Base-by-base conservation (phyloP, 2,888 invertebrate genomes). In the Catocala nupta region DNA sequence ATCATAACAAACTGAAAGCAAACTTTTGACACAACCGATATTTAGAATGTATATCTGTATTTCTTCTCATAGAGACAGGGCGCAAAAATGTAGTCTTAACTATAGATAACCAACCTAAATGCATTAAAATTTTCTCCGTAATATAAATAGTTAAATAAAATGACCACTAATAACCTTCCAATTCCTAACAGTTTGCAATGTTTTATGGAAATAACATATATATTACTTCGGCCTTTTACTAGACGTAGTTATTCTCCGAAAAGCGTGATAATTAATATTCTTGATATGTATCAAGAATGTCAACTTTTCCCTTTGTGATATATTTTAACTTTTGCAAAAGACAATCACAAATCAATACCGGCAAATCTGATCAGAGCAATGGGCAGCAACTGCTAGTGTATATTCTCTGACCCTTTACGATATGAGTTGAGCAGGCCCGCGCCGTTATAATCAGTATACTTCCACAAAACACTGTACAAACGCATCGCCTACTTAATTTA, bases 31-130 rank as follows among this genome's bases (percentile, higher is more conserved):
- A 44, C 1, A 44, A 11, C 11, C n/a, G 6, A 9, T 6, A 12
- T 12, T n/a, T 5, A 47, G 1, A 47, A 12, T 47, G 9, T 12
- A 49, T 8, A 9, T 33, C 10, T 49, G 12, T 39, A 13, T 12
- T 42, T 43, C 8, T 52, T 11, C 59, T 63, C 63, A 63, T 12
- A 8, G 53, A 73, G 60, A 53, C 34, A 54, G 44, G 51, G 55
- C 61, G 50, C 25, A 62, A 56, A 12, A 64, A 63, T 56, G 33
- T 64, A 7, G 54, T 65, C 75, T 75, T 80, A 73, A 68, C 61
- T 10, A 62, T 39, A 49, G 66, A 70, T 66, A 78, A 81, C 75
- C 75, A 73, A 77, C 73, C 80, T 84, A 84, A 82, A 84, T 83
- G 82, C 84, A 83, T 73, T 75, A 63, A 62, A 67, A 67, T 69